Evolutionary conservation across 2,888 invertebrate species (phyloP).

Genomic region (Acrobeloides nanus): DNA sequence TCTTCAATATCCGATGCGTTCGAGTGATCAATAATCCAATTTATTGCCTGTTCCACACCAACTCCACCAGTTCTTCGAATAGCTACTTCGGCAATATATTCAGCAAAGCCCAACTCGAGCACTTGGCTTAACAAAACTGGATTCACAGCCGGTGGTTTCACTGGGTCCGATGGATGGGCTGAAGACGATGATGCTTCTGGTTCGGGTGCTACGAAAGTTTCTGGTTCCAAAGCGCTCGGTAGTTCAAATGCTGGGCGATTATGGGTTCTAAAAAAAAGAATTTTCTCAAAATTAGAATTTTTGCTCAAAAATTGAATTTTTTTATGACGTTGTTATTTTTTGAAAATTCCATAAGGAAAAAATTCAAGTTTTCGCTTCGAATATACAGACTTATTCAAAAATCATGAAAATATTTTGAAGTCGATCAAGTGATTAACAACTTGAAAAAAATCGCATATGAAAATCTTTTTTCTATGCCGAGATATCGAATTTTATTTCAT

Average conservation of each 20-base stretch:
- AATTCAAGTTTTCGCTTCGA: too few relatives aligned
- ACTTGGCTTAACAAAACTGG: constrained; percentile 25
- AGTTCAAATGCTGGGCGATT: neutral
- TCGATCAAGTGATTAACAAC: too few relatives aligned
- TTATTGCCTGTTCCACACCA: constrained; percentile 36
- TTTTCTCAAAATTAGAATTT: too few relatives aligned
- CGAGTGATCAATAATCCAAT: constrained; percentile 37
- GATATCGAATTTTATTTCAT: too few relatives aligned
- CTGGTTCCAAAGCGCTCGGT: neutral
- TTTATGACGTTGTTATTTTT: too few relatives aligned
- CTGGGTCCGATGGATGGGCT: neutral
- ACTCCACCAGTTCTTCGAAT: constrained; percentile 30
- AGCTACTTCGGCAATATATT: constrained; percentile 29
- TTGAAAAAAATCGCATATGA: too few relatives aligned
- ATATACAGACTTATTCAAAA: too few relatives aligned
- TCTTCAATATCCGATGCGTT: constrained; percentile 36
- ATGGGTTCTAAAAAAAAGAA: too few relatives aligned
- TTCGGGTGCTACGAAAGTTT: neutral
- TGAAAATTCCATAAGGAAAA: too few relatives aligned
- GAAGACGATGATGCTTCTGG: neutral
- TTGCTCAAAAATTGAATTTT: too few relatives aligned
- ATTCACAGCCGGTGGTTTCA: constrained; percentile 15
- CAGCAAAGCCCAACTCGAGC: constrained; percentile 38
- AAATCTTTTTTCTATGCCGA: too few relatives aligned
- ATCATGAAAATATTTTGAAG: too few relatives aligned